A percentile compares a stretch with the other conserved stretches of the same genome.
Conservation (phyloP, 1,140 invertebrate genomes). For the Chelonus insularis region DNA sequence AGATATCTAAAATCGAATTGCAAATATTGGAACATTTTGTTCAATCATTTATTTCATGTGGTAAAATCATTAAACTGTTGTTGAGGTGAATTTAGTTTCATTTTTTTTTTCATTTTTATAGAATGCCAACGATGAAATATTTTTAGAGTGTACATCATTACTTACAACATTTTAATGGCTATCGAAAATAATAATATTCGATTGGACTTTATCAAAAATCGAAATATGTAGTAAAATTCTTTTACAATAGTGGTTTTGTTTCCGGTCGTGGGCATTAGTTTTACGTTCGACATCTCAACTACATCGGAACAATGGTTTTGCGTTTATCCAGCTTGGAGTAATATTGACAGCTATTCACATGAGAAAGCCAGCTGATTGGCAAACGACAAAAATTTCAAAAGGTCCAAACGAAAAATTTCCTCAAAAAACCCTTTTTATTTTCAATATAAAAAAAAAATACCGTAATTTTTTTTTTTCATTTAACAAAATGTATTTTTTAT, state of each 20-base stretch:
- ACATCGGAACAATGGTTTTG: constrained; percentile 36
- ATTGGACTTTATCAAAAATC: neutral
- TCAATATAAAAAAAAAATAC: neutral
- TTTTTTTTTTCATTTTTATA: too few species aligned
- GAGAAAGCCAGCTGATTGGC: constrained; percentile 21
- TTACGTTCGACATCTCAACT: constrained; percentile 28
- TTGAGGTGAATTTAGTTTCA: too few species aligned
- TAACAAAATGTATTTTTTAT: too few species aligned
- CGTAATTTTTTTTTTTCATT: too few species aligned
- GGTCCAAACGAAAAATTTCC: too few species aligned
- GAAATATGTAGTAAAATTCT: neutral
- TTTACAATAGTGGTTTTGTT: constrained; percentile 30
- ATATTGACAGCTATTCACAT: constrained; percentile 40
- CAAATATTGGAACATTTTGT: too few species aligned
- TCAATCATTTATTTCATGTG: too few species aligned
- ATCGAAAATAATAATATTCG: neutral
- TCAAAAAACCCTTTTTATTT: neutral
- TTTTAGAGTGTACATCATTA: too few species aligned
- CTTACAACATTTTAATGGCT: too few species aligned
- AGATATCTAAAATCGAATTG: too few species aligned
- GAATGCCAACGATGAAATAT: too few species aligned
- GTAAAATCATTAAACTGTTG: too few species aligned
- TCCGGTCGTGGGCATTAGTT: constrained; percentile 35
- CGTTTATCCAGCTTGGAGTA: constrained; percentile 32
- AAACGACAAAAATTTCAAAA: constrained; percentile 2